Evolutionary conservation across 2,113 vertebrate species (phyloP), one percentile per base, ranked within the genome.

Genomic region (Pogona vitticeps): DNA sequence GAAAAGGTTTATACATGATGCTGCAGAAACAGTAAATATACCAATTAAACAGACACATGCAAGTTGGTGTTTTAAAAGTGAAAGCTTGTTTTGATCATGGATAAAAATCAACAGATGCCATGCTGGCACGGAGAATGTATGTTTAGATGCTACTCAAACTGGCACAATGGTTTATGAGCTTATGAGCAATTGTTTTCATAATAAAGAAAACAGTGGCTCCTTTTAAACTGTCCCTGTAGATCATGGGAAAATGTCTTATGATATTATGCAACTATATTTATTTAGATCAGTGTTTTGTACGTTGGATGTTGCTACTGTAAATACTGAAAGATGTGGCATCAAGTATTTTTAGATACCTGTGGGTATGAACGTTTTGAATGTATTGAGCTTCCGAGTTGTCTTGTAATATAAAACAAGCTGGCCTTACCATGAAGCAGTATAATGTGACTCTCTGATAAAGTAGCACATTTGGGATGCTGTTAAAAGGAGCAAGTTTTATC

Each of bases 71-170:
- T 76, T 61, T 18, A 38, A 23, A 65, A 56, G 56, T 70, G 36
- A 42, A 78, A 21, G 36, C 38, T 86, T 80, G 36, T 80, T 86
- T 80, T 61, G 76, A 78, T 86, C 36, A 26, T 13, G 33, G 40
- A 71, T 80, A 72, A 33, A 72, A 86, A 80, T 38, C 31, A 77
- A 52, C 40, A 78, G 75, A 85, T 76, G 59, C 14, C 28, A 18
- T n/a, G 56, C 67, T 72, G 65, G 65, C 77, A 46, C 20, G 18
- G 23, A 6, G 20, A 71, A 61, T n/a, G 13, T 40, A 31, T 70
- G 8, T 71, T 70, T 78, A 79, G 42, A 78, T 79, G 65, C 84
- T 40, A 36, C 56, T 58, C 7, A 78, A 71, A 38, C 76, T 71
- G 65, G 26, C 38, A 72, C 21, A 46, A 23, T 31, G 17, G n/a